Evolutionary conservation across 2,888 invertebrate species (phyloP).

Genomic region (Bhutanitis thaidina): DNA sequence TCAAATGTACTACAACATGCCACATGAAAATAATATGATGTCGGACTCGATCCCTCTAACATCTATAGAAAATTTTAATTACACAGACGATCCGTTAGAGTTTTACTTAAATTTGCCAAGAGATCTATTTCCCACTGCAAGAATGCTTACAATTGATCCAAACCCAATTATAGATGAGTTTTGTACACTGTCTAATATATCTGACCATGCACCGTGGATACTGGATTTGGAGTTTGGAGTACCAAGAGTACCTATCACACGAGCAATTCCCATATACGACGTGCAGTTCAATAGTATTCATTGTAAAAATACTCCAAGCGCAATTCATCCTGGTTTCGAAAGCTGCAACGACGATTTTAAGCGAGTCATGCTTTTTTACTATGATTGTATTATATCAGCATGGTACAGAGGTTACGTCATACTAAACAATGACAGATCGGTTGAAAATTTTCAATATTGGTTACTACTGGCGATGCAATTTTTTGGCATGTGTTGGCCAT

Average conservation of each 20-base stretch:
- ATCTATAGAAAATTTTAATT: conserved; percentile 8
- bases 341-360: conserved; percentile 48
- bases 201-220: conserved; percentile 45
- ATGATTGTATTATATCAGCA: conserved; percentile 48
- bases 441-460: conserved; percentile 60
- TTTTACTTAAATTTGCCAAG: conserved; percentile 46
- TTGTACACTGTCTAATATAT: conserved; percentile 42
- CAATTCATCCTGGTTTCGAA: conserved; percentile 58
- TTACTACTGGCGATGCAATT: conserved; percentile 46
- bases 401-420: conserved; percentile 54
- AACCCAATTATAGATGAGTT: conserved; percentile 57
- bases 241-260: conserved; percentile 39
- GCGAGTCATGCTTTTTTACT: conserved; percentile 46
- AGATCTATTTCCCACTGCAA: conserved; percentile 50
- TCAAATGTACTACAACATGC: neutral
- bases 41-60: neutral
- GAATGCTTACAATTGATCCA: conserved; percentile 45
- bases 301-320: conserved; percentile 49
- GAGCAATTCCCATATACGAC: conserved; percentile 50
- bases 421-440: conserved; percentile 43
- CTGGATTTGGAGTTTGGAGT: conserved; percentile 59
- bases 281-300: conserved; percentile 49
- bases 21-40: neutral
- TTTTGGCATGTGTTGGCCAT: conserved; percentile 62
- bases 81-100: conserved; percentile 33